Base-by-base conservation (phyloP, 1,140 invertebrate genomes). In the Thalassaphorura encarpata region DNA sequence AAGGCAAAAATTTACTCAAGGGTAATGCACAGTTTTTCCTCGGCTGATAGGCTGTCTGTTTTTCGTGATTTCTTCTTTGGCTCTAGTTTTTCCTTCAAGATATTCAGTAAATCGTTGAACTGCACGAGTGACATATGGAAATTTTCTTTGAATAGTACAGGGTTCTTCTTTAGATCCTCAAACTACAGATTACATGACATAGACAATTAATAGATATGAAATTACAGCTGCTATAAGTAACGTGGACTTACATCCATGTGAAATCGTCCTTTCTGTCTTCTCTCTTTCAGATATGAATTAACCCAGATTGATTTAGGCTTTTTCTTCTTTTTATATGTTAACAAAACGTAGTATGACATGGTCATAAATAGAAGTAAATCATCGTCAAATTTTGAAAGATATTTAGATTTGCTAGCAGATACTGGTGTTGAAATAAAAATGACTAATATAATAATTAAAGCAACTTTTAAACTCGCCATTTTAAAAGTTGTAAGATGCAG, bases 21-120 rank as follows among this genome's bases (percentile, higher is more conserved):
- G 16, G 57, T 49, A 13, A 59, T 33, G 11, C 28, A 24, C 3
- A 59, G 31, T 21, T 54, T 59, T 50, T 59, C 57, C 18, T 42
- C 31, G 1, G 57, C 23, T 5, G 57, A 54, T 23, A 59, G 43
- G n/a, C 18, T 49, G 24, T 59, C 57, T n/a, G n/a, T n/a, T 0
- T n/a, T 19, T 24, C 57, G 16, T 31, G 43, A 43, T 3, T 26
- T 15, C 13, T 28, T 26, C 1, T 13, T 40, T 31, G 57, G 52
- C 0, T 19, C 6, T n/a, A 59, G 23, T 21, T 23, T n/a, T 3
- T 28, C 6, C 1, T 43, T 13, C 0, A 59, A 1, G 3, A 45
- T 2, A 8, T 39, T 15, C 5, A 41, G 24, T 16, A 59, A 21
- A 3, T 40, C 15, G 1, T 50, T n/a, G 24, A 59, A 59, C n/a